Evolutionary conservation across 2,888 invertebrate genomes (phyloP).

Genomic region (Euclidia mi): DNA sequence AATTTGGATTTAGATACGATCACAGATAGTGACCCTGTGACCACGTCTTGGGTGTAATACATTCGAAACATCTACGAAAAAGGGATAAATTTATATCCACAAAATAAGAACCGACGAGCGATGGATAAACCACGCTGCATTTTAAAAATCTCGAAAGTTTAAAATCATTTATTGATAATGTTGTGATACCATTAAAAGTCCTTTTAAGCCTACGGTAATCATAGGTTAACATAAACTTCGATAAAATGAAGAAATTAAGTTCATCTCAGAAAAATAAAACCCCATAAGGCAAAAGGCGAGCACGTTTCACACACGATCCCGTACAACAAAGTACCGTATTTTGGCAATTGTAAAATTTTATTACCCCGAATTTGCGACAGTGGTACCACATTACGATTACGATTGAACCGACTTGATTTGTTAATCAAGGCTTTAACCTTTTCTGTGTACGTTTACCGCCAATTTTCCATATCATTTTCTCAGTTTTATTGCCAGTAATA

Average conservation of each 20-base stretch:
- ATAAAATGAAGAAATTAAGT: constrained; percentile 28
- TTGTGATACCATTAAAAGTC: too few relatives aligned
- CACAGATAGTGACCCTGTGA: too few relatives aligned
- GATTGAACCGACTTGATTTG: constrained; percentile 65
- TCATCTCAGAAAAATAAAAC: constrained; percentile 11
- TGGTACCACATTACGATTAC: constrained; percentile 69
- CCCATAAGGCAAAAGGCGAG: constrained; percentile 33
- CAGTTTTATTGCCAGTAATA: constrained; percentile 69
- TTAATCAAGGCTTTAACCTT: constrained; percentile 65
- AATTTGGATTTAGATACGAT: too few relatives aligned
- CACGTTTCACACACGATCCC: constrained; percentile 22
- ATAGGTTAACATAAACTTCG: constrained; percentile 6
- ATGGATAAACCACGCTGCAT: too few relatives aligned
- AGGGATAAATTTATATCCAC: too few relatives aligned
- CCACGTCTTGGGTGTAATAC: too few relatives aligned
- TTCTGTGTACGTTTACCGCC: constrained; percentile 51
- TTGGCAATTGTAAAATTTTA: constrained; percentile 80
- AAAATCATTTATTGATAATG: too few relatives aligned
- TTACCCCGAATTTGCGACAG: constrained; percentile 79
- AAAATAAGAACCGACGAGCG: too few relatives aligned
- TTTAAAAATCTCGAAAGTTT: too few relatives aligned
- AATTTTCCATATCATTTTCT: constrained; percentile 65
- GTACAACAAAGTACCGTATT: constrained; percentile 30
- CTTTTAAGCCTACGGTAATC: background rate
- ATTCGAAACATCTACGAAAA: too few relatives aligned